These are phyloP conservation scores for Drosophila trapezifrons DNA, from an alignment of 1,140 invertebrate genomes.

Conservation along the genomic window DNA sequence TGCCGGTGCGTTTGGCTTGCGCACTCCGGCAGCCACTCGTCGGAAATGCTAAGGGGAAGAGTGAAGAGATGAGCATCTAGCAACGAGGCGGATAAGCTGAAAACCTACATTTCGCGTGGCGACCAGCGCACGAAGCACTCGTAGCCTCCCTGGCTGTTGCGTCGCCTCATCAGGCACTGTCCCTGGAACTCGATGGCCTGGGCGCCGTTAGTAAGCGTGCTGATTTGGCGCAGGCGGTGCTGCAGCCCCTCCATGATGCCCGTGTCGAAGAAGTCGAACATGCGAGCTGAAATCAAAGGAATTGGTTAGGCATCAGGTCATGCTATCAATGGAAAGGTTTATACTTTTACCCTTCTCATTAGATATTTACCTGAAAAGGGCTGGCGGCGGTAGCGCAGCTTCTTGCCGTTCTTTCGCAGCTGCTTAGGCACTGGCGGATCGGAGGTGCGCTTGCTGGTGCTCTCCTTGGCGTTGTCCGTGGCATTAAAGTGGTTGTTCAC, in stretches of 20 bases:
- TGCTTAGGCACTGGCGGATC: conserved; percentile 89
- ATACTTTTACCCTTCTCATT: neutral
- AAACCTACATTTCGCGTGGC: conserved; percentile 79
- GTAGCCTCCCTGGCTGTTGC: conserved; percentile 60
- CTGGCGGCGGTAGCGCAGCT: conserved; percentile 91
- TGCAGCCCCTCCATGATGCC: conserved; percentile 94
- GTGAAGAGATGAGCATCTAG: neutral
- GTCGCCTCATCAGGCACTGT: conserved; percentile 70
- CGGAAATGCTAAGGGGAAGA: conserved; percentile 61
- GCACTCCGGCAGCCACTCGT: conserved; percentile 80
- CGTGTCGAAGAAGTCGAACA: conserved; percentile 94
- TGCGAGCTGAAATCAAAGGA: conserved; percentile 86
- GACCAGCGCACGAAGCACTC: conserved; percentile 82
- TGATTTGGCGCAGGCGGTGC: conserved; percentile 88
- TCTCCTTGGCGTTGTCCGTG: conserved; percentile 86
- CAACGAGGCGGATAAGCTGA: fast-evolving
- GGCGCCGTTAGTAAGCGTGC: conserved; percentile 84
- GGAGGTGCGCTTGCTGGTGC: conserved; percentile 87
- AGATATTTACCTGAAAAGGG: conserved; percentile 90
- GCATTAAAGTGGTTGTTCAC: conserved; percentile 96
- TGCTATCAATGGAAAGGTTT: neutral
- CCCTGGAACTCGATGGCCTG: conserved; percentile 80
- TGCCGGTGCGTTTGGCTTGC: conserved; percentile 58
- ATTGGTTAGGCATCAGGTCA: neutral
- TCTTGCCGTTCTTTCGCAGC: conserved; percentile 93